Base-by-base conservation (phyloP, 2,113 vertebrate genomes). In the Syngnathus scovelli region DNA sequence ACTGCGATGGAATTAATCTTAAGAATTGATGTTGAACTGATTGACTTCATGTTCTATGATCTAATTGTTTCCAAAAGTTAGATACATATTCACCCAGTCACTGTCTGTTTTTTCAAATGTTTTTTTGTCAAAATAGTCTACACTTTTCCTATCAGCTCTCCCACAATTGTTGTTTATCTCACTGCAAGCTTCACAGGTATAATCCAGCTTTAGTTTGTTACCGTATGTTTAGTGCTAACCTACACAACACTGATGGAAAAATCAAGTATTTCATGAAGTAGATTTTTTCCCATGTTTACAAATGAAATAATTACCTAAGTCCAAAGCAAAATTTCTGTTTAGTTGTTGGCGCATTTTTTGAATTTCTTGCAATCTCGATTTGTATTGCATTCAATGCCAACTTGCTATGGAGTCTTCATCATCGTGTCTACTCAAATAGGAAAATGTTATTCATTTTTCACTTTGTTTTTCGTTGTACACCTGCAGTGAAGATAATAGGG, bases 401-500 rank as follows among this genome's bases (percentile, higher is more conserved):
- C 19, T 9, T 8, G 49, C 49, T n/a, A 51, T n/a, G 48, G 7
- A 3, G 19, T 7, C n/a, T 51, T 51, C 8, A 21, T 51, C 5
- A 51, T 6, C 19, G 48, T 7, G 8, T 51, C 7, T 27, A 36
- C 63, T 75, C 74, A 67, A 51, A 70, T 9, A 54, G 52, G 61
- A 61, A 44, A 63, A 44, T 63, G 61, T 73, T 16, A 19, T 51
- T 21, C 38, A 23, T 18, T 37, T 52, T 64, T 37, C 12, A 1
- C 6, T 38, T 59, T 64, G 44, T 61, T 74, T 77, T 78, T 74
- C 77, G 80, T 84, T 60, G 2, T 80, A 79, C 83, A 86, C 84
- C 85, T 87, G 83, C 60, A 70, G 78, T 75, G 70, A 81, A 75
- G 43, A 68, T 84, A n/a, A 63, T 58, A 13, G 69, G 74, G 72